phyloP scores from a whole-genome alignment of 2,888 invertebrate species.

The Andrena fulva region DNA sequence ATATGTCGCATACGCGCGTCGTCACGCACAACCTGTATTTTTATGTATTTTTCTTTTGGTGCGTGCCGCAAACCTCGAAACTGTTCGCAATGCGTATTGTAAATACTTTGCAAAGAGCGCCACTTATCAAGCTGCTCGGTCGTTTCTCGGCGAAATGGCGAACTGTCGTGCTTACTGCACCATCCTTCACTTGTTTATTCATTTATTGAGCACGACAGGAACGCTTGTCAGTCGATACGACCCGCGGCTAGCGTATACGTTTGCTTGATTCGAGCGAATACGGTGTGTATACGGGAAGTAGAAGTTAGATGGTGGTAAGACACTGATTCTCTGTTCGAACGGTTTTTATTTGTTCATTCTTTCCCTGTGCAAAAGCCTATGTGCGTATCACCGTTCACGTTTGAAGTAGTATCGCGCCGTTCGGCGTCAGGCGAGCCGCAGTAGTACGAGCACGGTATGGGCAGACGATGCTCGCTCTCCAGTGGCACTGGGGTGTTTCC shows the following conservation, averaged over 20 bases:
- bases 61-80: constrained; percentile 52
- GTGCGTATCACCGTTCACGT: constrained; percentile 46
- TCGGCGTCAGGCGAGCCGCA: constrained; percentile 40
- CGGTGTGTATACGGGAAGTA: constrained; percentile 56
- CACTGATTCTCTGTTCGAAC: constrained; percentile 20
- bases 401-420: constrained; percentile 46
- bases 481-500: background rate
- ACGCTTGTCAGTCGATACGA: constrained; percentile 15
- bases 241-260: constrained; percentile 46
- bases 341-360: constrained; percentile 28
- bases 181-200: background rate
- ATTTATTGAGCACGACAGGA: background rate
- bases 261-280: constrained; percentile 72
- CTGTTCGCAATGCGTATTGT: constrained; percentile 57
- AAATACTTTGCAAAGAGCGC: constrained; percentile 57
- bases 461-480: background rate
- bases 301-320: constrained; percentile 61
- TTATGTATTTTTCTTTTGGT: constrained; percentile 7
- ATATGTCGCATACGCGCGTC: constrained; percentile 34
- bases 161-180: background rate
- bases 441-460: background rate
- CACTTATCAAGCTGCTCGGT: constrained; percentile 9
- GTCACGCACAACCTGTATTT: background rate
- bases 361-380: constrained; percentile 21
- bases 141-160: constrained; percentile 10